Evolutionary conservation across 1,140 invertebrate species (phyloP), one percentile per base, ranked within the genome.

Genomic region (Ladona fulva): DNA sequence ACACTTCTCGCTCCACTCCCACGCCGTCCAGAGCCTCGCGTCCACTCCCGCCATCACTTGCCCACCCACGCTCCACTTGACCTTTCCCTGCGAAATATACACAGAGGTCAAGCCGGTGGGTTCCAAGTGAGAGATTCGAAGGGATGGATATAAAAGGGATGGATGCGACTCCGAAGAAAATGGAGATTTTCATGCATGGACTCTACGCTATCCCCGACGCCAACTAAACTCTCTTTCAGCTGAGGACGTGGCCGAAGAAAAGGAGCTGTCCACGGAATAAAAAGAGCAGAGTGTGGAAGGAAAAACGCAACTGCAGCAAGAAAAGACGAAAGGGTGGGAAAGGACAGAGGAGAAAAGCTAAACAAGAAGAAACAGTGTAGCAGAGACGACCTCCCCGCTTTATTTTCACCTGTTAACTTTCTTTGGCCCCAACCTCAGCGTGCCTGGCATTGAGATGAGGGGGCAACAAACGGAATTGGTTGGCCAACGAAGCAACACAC

Each of bases 381-480:
- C 44, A 52, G 44, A 52, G 44, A 52, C 52, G 52, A 22, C 52
- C 12, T 66, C n/a, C 12, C 52, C 52, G 52, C 52, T 66, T 66
- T 66, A 16, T 66, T 66, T 66, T 66, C 52, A 66, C 52, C 52
- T 66, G 52, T 66, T 66, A 66, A 66, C 52, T 66, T 66, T 66
- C 52, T 22, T 66, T 22, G 14, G n/a, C 12, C 52, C 12, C 44
- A n/a, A 52, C 44, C 44, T 52, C 44, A 3, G 52, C 52, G 52
- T 66, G 52, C 3, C 1, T 19, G 3, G 52, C 52, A 66, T 66
- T 66, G 52, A 6, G 12, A 66, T 66, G 52, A 66, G 52, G 10
- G 10, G 44, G 19, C 44, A 10, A 16, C 52, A 22, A 6, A 66
- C 52, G 52, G 44, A 52, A 52, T 52, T 52, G 44, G 44, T 52